Conservation (phyloP, 2,888 invertebrate species). For the Ophonus ardosiacus region DNA sequence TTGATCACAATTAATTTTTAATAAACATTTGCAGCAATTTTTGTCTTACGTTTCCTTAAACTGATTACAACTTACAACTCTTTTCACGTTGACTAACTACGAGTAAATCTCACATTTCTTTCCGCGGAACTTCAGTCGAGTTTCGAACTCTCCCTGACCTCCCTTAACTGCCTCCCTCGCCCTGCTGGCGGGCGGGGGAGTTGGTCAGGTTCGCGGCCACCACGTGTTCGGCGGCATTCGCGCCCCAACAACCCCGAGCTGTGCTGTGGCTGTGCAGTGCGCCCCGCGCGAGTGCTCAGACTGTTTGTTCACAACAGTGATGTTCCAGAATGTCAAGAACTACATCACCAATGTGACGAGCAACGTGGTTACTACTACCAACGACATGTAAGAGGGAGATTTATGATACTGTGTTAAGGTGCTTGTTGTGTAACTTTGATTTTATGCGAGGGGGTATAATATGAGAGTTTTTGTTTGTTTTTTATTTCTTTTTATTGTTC, state of each 20-base stretch:
- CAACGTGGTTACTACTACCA: slow-evolving; percentile 70
- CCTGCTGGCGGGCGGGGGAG: background rate
- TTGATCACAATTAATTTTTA: no score
- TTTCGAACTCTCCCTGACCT: background rate
- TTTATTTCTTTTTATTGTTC: no score
- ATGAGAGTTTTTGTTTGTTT: no score
- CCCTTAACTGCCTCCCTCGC: background rate
- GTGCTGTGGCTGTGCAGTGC: slow-evolving; percentile 1
- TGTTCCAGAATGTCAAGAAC: slow-evolving; percentile 74
- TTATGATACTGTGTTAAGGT: no score
- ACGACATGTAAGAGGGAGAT: slow-evolving; percentile 71
- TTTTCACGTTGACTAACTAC: no score
- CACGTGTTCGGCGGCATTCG: slow-evolving; percentile 26
- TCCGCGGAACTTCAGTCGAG: no score
- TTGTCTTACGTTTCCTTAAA: no score
- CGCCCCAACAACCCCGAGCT: background rate
- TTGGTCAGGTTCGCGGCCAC: background rate
- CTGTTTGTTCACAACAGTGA: slow-evolving; percentile 60
- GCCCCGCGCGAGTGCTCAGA: background rate
- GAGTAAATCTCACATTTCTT: no score
- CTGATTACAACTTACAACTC: no score
- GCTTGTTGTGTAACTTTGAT: no score
- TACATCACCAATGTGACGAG: slow-evolving; percentile 71
- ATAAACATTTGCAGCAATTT: no score
- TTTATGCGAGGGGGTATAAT: no score